Evolutionary conservation across 2,113 vertebrate genomes (phyloP).

Genomic region (Argyrosomus japonicus): DNA sequence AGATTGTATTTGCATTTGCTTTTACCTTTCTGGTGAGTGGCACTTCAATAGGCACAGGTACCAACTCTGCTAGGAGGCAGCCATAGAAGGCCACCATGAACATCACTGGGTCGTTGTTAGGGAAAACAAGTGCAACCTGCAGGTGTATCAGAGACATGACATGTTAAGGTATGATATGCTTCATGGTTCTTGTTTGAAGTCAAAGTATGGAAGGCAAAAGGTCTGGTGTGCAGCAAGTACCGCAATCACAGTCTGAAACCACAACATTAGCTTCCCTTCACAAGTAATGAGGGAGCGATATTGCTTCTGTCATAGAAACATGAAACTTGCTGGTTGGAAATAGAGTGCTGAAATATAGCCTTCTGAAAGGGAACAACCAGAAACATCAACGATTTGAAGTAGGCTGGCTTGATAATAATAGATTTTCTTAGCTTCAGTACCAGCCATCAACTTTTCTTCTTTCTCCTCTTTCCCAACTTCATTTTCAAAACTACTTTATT

Average conservation of each 20-base stretch:
- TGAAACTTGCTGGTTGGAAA: too few relatives aligned
- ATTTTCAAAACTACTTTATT: background rate
- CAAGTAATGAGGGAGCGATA: background rate
- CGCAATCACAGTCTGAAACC: background rate
- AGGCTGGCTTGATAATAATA: background rate
- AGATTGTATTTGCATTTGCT: background rate
- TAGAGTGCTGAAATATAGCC: background rate
- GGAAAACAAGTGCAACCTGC: slow-evolving; percentile 96
- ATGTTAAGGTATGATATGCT: background rate
- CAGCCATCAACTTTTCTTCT: too few relatives aligned
- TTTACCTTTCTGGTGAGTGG: slow-evolving; percentile 95
- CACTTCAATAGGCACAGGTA: slow-evolving; percentile 97
- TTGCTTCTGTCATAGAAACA: background rate
- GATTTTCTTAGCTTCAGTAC: too few relatives aligned
- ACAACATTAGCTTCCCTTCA: slow-evolving; percentile 4
- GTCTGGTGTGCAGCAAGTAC: background rate
- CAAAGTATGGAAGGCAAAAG: background rate
- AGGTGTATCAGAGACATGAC: slow-evolving; percentile 10
- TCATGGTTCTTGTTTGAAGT: background rate
- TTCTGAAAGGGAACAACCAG: too few relatives aligned
- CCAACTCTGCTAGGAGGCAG: slow-evolving; percentile 94
- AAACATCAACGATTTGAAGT: background rate
- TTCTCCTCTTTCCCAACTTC: background rate
- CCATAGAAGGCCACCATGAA: slow-evolving; percentile 99
- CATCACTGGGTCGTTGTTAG: slow-evolving; percentile 96